These are phyloP conservation scores for Siniperca scherzeri DNA, from an alignment of 2,797 vertebrate species.

Conservation along the genomic window DNA sequence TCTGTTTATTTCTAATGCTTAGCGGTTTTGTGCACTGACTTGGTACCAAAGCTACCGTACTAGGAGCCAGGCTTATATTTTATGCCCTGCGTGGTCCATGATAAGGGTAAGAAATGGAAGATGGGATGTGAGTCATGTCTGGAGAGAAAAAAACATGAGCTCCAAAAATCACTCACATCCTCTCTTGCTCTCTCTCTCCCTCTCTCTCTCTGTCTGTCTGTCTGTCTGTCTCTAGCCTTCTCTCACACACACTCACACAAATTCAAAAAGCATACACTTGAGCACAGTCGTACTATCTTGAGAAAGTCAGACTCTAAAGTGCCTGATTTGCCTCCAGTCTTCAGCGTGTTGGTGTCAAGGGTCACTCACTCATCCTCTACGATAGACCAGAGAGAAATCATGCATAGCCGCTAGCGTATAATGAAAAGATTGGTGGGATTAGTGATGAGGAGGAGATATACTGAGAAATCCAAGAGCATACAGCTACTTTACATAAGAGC, in stretches of 20 bases:
- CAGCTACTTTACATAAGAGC: conserved; percentile 33
- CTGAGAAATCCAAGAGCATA: conserved; percentile 36
- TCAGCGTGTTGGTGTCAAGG: conserved; percentile 48
- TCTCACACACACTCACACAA: conserved; percentile 18
- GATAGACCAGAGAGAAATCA: conserved; percentile 48
- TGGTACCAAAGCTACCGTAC: conserved; percentile 28
- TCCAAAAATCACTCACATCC: conserved; percentile 30
- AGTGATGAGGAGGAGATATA: conserved; percentile 26
- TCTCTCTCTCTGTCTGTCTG: not conserved
- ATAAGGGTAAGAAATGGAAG: conserved; percentile 57
- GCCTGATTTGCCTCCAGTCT: conserved; percentile 54
- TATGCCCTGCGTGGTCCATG: conserved; percentile 43
- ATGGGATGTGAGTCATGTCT: conserved; percentile 52
- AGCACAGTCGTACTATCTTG: conserved; percentile 32
- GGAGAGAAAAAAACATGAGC: conserved; percentile 42
- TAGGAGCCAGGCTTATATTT: conserved; percentile 59
- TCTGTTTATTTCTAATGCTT: conserved; percentile 46
- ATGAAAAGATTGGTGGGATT: conserved; percentile 34
- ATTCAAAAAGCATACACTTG: conserved; percentile 44
- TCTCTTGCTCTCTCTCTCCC: not conserved
- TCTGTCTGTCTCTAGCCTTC: not conserved
- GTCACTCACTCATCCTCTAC: conserved; percentile 52
- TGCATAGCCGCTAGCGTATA: conserved; percentile 21
- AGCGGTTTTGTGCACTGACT: conserved; percentile 30
- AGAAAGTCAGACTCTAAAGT: conserved; percentile 49